phyloP scores from a whole-genome alignment of 2,888 invertebrate species.

The Drosophila koepferae region DNA sequence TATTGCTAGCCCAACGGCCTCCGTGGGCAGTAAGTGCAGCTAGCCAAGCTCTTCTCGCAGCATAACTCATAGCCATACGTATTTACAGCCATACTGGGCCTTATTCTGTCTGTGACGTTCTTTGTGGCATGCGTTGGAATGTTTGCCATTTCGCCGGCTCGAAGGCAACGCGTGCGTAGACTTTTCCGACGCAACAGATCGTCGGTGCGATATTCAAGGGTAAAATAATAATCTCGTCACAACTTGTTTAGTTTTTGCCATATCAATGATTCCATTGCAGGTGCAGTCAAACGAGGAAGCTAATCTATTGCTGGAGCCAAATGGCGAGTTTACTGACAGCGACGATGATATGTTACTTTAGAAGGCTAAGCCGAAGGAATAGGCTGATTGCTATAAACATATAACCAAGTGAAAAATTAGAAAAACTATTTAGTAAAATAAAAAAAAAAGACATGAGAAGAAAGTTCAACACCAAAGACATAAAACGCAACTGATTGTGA shows the following conservation, averaged over 20 bases:
- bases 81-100: slow-evolving; percentile 73
- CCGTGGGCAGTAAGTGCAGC: slow-evolving; percentile 80
- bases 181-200: slow-evolving; percentile 77
- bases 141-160: slow-evolving; percentile 80
- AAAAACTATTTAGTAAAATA: slow-evolving; percentile 17
- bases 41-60: slow-evolving; percentile 16
- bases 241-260: too few species aligned
- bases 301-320: slow-evolving; percentile 82
- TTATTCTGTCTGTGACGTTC: slow-evolving; percentile 76
- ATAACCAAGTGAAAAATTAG: slow-evolving; percentile 40
- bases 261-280: slow-evolving; percentile 46
- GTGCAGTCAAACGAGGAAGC: slow-evolving; percentile 83
- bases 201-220: slow-evolving; percentile 82
- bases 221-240: slow-evolving; percentile 38
- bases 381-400: slow-evolving; percentile 43
- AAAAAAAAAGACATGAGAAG: slow-evolving; percentile 42
- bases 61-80: slow-evolving; percentile 16
- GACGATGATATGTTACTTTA: slow-evolving; percentile 84
- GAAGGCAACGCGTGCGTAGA: slow-evolving; percentile 75
- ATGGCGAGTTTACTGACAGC: slow-evolving; percentile 83
- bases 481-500: slow-evolving; percentile 75
- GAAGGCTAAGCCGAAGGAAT: slow-evolving; percentile 17
- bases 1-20: slow-evolving; percentile 64
- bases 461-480: slow-evolving; percentile 73
- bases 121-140: slow-evolving; percentile 77